Conservation (phyloP, 2,113 vertebrate genomes). For the Taurulus bubalis region DNA sequence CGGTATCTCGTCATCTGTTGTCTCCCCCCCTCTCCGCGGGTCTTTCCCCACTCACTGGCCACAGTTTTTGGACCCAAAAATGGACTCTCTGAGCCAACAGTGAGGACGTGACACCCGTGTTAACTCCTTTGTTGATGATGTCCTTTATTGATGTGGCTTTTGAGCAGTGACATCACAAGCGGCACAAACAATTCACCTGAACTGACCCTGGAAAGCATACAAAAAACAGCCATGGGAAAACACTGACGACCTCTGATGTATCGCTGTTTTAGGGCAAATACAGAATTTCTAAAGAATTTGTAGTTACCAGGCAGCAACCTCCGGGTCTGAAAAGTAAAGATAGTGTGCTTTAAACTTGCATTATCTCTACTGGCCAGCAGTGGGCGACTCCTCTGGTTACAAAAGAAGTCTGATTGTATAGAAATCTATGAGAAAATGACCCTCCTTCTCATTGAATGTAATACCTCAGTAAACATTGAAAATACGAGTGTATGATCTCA, state of each 20-base stretch:
- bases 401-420: no score
- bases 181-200: constrained; percentile 64
- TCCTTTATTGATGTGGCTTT: constrained; percentile 53
- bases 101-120: constrained; percentile 54
- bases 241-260: constrained; percentile 1
- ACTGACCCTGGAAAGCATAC: constrained; percentile 61
- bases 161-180: constrained; percentile 41
- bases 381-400: background rate
- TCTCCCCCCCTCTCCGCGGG: constrained; percentile 5
- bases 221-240: constrained; percentile 39
- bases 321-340: no score
- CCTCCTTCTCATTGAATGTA: background rate
- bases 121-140: constrained; percentile 62
- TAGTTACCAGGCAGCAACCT: background rate
- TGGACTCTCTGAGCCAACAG: constrained; percentile 53
- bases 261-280: background rate
- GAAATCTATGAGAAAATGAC: background rate
- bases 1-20: constrained; percentile 8
- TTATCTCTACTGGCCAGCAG: background rate
- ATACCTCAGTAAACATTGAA: no score
- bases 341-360: background rate
- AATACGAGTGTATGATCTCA: no score
- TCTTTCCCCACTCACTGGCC: constrained; percentile 31
- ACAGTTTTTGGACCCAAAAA: constrained; percentile 46
- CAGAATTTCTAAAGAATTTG: background rate